phyloP scores from a whole-genome alignment of 1,140 invertebrate species.

The Platorchestia sp. region DNA sequence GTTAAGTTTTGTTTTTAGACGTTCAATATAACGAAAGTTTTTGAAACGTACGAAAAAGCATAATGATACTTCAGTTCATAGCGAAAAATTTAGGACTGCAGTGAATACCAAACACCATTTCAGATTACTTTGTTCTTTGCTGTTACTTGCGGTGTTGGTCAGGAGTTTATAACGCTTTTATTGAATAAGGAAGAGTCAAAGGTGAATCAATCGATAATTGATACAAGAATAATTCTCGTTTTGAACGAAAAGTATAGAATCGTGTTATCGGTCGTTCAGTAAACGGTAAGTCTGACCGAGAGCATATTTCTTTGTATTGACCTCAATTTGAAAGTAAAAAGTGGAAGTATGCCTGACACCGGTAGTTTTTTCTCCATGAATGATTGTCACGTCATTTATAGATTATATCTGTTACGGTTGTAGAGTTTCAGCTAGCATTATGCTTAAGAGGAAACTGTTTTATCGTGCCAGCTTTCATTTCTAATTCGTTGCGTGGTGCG shows the following conservation, averaged over 20 bases:
- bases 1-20: not conserved
- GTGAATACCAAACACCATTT: not conserved
- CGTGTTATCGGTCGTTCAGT: constrained; percentile 11
- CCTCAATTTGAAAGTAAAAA: not conserved
- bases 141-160: not conserved
- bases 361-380: not conserved
- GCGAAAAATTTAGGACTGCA: not conserved
- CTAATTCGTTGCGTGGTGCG: no score
- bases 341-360: not conserved
- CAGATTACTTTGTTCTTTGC: not conserved
- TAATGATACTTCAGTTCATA: not conserved
- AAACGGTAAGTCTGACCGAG: not conserved
- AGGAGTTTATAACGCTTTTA: not conserved
- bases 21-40: not conserved
- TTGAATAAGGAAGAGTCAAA: not conserved
- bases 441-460: no score
- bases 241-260: constrained; percentile 1
- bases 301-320: not conserved
- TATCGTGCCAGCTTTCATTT: no score
- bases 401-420: no score
- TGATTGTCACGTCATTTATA: not conserved
- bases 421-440: no score
- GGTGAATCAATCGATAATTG: not conserved
- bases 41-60: not conserved
- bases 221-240: not conserved